These are phyloP conservation scores for Notamacropus eugenii DNA, from an alignment of 2,797 vertebrate species.

Conservation along the genomic window DNA sequence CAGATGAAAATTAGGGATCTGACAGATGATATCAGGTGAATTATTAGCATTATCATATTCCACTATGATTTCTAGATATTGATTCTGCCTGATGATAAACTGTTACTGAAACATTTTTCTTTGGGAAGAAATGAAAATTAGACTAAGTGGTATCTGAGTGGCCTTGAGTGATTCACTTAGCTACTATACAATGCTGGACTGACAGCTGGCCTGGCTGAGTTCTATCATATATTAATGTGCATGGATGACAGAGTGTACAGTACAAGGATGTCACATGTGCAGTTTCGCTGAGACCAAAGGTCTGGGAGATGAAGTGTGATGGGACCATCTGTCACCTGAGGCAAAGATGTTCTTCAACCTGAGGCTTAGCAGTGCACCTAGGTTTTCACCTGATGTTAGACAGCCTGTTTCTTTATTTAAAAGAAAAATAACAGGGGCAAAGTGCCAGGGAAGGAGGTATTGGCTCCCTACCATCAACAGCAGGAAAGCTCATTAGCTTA, in stretches of 20 bases:
- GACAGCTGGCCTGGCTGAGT: constrained; percentile 55
- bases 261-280: constrained; percentile 36
- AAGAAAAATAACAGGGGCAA: constrained; percentile 71
- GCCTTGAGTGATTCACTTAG: neutral
- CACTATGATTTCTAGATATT: neutral
- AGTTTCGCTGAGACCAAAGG: constrained; percentile 54
- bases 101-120: neutral
- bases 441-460: constrained; percentile 63
- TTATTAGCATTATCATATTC: neutral
- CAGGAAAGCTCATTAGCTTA: constrained; percentile 73
- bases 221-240: constrained; percentile 13
- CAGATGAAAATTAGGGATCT: neutral
- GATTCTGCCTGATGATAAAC: neutral
- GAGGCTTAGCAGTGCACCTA: constrained; percentile 54
- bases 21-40: neutral
- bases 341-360: constrained; percentile 60
- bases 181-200: neutral
- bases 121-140: neutral
- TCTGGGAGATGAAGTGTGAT: constrained; percentile 60
- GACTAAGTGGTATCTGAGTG: neutral
- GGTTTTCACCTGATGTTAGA: constrained; percentile 73
- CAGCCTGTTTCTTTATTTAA: constrained; percentile 74
- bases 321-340: constrained; percentile 72
- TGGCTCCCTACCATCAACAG: constrained; percentile 26
- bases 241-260: constrained; percentile 59